Conservation (phyloP, 2,113 vertebrate genomes). For the Channa argus region DNA sequence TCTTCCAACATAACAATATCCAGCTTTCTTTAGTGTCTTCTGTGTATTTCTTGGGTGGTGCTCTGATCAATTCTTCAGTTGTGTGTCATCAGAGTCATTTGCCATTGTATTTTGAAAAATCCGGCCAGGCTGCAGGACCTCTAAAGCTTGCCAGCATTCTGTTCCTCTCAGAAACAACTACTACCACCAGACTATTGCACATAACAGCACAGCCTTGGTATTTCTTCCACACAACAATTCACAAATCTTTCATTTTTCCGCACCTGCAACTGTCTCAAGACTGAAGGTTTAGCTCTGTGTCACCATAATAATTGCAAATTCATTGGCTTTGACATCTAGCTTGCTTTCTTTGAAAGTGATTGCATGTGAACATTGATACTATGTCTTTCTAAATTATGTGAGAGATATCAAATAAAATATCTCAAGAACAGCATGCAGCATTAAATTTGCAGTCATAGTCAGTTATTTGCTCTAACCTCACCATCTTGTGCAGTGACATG, state of each 20-base stretch:
- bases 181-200: slow-evolving; percentile 6
- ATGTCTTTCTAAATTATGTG: not conserved
- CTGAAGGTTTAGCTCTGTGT: not conserved
- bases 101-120: slow-evolving; percentile 57
- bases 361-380: not conserved
- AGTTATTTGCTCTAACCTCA: not conserved
- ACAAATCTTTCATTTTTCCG: too few relatives aligned
- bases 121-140: slow-evolving; percentile 22
- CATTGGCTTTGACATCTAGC: not conserved
- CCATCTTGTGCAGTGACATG: slow-evolving; percentile 25
- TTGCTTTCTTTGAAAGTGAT: not conserved
- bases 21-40: not conserved
- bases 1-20: slow-evolving; percentile 1
- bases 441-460: not conserved
- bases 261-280: not conserved
- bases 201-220: not conserved
- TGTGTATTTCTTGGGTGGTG: slow-evolving; percentile 25
- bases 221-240: too few relatives aligned
- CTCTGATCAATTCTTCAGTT: slow-evolving; percentile 27
- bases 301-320: not conserved
- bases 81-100: slow-evolving; percentile 38
- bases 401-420: too few relatives aligned
- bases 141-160: slow-evolving; percentile 20
- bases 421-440: not conserved
- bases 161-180: slow-evolving; percentile 42